Evolutionary conservation across 1,140 invertebrate genomes (phyloP).

Genomic region (Gonioctena quinquepunctata): DNA sequence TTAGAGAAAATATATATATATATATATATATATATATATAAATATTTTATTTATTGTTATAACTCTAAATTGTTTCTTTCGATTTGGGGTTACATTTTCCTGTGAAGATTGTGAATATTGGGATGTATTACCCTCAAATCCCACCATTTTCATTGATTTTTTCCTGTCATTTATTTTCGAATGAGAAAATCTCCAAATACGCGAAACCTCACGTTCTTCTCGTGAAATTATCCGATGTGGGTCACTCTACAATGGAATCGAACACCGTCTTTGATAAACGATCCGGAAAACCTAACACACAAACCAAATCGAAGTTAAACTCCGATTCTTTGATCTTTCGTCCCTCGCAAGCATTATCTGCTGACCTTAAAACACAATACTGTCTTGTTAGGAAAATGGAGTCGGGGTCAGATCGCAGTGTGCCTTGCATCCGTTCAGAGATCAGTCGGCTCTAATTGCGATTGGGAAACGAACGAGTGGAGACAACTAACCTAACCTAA

Average conservation of each 20-base stretch:
- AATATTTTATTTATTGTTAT: too few relatives aligned
- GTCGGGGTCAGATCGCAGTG: background rate
- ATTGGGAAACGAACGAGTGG: background rate
- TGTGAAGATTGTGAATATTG: too few relatives aligned
- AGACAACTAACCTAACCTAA: background rate
- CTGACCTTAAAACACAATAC: constrained; percentile 6
- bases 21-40: too few relatives aligned
- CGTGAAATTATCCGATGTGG: too few relatives aligned
- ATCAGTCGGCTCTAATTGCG: background rate
- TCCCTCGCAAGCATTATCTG: background rate
- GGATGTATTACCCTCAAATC: too few relatives aligned
- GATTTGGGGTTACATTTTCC: too few relatives aligned
- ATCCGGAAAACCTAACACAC: background rate
- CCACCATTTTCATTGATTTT: too few relatives aligned
- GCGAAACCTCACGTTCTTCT: too few relatives aligned
- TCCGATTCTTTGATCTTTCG: background rate
- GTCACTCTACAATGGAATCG: background rate
- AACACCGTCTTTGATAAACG: background rate
- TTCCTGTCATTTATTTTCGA: too few relatives aligned
- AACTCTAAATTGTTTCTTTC: too few relatives aligned
- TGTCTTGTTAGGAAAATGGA: constrained; percentile 7
- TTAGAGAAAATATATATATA: too few relatives aligned
- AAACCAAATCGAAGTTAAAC: constrained; percentile 5
- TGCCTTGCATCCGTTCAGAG: background rate
- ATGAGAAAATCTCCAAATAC: too few relatives aligned